phyloP scores from a whole-genome alignment of 2,797 vertebrate genomes.

The Danio jaintianensis region DNA sequence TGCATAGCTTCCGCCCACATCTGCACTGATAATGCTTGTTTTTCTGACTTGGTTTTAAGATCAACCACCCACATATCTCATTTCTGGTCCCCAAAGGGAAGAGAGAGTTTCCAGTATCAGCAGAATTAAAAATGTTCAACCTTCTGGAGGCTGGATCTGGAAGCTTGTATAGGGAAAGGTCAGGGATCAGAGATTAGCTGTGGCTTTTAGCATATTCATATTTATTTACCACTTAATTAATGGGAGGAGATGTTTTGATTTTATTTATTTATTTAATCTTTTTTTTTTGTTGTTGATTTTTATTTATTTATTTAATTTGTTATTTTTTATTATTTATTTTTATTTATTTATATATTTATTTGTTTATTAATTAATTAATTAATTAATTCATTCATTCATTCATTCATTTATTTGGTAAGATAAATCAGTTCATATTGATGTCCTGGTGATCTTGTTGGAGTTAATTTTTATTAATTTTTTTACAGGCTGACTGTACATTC shows the following conservation, averaged over 20 bases:
- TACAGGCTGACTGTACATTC: background rate
- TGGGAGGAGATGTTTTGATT: background rate
- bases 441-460: background rate
- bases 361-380: too few relatives aligned
- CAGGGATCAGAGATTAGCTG: background rate
- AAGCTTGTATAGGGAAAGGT: background rate
- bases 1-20: slow-evolving; percentile 6
- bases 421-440: too few relatives aligned
- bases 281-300: too few relatives aligned
- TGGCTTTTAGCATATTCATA: background rate
- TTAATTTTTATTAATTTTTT: background rate
- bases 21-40: background rate
- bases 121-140: background rate
- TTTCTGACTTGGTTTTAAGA: slow-evolving; percentile 8
- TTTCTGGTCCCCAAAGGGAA: slow-evolving; percentile 2
- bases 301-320: background rate
- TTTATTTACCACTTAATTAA: background rate
- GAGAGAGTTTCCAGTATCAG: background rate
- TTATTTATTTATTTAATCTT: too few relatives aligned
- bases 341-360: too few relatives aligned
- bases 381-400: too few relatives aligned
- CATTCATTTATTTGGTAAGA: too few relatives aligned
- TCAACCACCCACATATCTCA: background rate
- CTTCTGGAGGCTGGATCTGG: background rate
- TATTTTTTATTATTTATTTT: background rate